Percentiles rank a stretch among this genome's conserved stretches.
These are phyloP conservation scores for Meteorus colon DNA, from an alignment of 2,888 invertebrate species.

Conservation along the genomic window DNA sequence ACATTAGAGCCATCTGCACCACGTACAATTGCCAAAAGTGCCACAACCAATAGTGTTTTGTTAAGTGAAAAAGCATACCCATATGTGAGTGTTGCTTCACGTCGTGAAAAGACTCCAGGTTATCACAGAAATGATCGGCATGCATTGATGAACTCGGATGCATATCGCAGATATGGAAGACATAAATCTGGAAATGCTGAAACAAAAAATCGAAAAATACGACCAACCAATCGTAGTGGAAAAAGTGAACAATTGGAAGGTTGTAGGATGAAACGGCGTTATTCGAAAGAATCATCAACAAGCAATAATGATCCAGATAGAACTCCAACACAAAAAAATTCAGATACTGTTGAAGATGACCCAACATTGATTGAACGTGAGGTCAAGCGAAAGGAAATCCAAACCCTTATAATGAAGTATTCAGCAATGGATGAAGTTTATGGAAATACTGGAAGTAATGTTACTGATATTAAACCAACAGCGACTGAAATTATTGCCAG, in stretches of 20 bases:
- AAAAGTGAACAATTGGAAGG: slow-evolving; percentile 79
- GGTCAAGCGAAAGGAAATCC: slow-evolving; percentile 87
- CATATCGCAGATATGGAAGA: slow-evolving; percentile 67
- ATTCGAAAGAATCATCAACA: slow-evolving; percentile 9
- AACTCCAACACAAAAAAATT: slow-evolving; percentile 66
- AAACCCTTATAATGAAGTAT: slow-evolving; percentile 87
- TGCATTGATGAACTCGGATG: slow-evolving; percentile 75
- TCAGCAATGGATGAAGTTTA: slow-evolving; percentile 85
- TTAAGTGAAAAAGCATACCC: slow-evolving; percentile 82
- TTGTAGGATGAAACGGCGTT: slow-evolving; percentile 61
- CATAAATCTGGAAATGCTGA: slow-evolving; percentile 73
- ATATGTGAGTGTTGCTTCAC: slow-evolving; percentile 71
- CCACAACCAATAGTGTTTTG: slow-evolving; percentile 80
- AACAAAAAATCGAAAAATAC: slow-evolving; percentile 60
- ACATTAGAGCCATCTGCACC: slow-evolving; percentile 78
- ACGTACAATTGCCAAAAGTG: slow-evolving; percentile 79
- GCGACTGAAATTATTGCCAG: slow-evolving; percentile 69
- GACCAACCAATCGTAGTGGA: slow-evolving; percentile 77
- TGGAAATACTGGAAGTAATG: slow-evolving; percentile 74
- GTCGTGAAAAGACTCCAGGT: slow-evolving; percentile 80
- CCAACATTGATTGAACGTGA: slow-evolving; percentile 81
- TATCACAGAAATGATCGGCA: slow-evolving; percentile 75
- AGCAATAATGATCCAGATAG: slow-evolving; percentile 69
- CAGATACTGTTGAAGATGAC: slow-evolving; percentile 68
- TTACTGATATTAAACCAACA: slow-evolving; percentile 64